Evolutionary conservation across 2,113 vertebrate genomes (phyloP).

Genomic region (Phyllostomus hastatus): DNA sequence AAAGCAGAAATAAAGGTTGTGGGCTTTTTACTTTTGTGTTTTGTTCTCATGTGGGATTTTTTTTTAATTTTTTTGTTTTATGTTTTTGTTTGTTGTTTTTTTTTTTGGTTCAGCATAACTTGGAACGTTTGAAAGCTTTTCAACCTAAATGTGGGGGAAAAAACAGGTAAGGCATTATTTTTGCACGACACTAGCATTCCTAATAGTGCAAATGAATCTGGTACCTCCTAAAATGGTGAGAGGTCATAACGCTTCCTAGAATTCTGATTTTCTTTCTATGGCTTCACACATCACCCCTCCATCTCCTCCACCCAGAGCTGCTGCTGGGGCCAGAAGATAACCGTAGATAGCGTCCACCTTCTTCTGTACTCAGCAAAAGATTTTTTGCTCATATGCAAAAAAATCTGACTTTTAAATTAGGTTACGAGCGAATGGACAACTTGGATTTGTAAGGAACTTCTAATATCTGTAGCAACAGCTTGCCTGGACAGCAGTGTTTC

Average conservation of each 20-base stretch:
- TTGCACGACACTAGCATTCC: conserved; percentile 79
- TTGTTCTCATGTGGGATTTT: conserved; percentile 69
- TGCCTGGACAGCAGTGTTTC: conserved; percentile 56
- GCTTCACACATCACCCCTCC: conserved; percentile 79
- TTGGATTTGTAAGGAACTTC: conserved; percentile 48
- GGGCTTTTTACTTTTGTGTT: conserved; percentile 51
- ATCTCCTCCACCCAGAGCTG: conserved; percentile 50
- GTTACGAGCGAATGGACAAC: conserved; percentile 27
- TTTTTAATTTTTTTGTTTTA: conserved; percentile 45
- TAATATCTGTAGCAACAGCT: conserved; percentile 59
- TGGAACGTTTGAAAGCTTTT: conserved; percentile 82
- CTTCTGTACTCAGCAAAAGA: conserved; percentile 63
- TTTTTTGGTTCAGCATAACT: conserved; percentile 83
- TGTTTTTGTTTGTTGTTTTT: background rate
- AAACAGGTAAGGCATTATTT: conserved; percentile 85
- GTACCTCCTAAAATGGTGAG: conserved; percentile 73
- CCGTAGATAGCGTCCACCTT: conserved; percentile 52
- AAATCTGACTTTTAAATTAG: conserved; percentile 9
- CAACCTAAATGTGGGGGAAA: conserved; percentile 79
- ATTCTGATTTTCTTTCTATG: conserved; percentile 78
- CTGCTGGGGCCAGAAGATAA: conserved; percentile 40
- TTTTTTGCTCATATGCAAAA: conserved; percentile 44
- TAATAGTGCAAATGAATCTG: conserved; percentile 85
- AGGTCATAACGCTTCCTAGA: conserved; percentile 72
- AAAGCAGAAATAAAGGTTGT: conserved; percentile 62